Evolutionary conservation across 2,797 vertebrate genomes (phyloP).

Genomic region (Chromis chromis): DNA sequence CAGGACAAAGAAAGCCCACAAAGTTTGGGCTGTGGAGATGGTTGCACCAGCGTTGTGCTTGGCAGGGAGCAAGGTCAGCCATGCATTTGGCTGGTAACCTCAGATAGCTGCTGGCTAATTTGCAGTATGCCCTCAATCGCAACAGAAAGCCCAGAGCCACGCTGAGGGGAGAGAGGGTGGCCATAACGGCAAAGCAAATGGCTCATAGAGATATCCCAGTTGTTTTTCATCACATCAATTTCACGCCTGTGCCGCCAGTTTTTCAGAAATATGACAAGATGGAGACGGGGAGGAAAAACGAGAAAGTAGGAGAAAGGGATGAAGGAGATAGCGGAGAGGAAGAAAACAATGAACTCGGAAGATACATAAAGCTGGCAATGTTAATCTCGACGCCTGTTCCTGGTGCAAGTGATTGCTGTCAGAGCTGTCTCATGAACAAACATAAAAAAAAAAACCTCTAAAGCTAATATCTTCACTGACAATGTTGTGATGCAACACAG

Average conservation of each 20-base stretch:
- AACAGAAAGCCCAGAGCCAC: slow-evolving; percentile 66
- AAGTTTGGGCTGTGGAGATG: slow-evolving; percentile 44
- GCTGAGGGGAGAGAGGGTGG: slow-evolving; percentile 71
- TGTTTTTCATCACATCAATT: slow-evolving; percentile 85
- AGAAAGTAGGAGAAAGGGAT: slow-evolving; percentile 11
- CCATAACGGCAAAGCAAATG: slow-evolving; percentile 79
- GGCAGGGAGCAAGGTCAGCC: slow-evolving; percentile 69
- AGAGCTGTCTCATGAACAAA: slow-evolving; percentile 56
- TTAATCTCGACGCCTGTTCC: slow-evolving; percentile 56
- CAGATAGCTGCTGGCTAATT: slow-evolving; percentile 82
- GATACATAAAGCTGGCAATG: slow-evolving; percentile 48
- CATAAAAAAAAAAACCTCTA: slow-evolving; percentile 44
- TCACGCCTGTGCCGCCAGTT: slow-evolving; percentile 69
- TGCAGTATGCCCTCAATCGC: slow-evolving; percentile 77
- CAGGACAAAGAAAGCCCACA: slow-evolving; percentile 24
- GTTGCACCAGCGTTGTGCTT: slow-evolving; percentile 52
- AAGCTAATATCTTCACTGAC: slow-evolving; percentile 58
- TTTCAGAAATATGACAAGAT: slow-evolving; percentile 67
- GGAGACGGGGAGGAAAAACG: slow-evolving; percentile 46
- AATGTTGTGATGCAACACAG: slow-evolving; percentile 59
- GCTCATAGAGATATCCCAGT: slow-evolving; percentile 82
- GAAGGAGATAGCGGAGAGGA: slow-evolving; percentile 39
- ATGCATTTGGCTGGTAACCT: slow-evolving; percentile 78
- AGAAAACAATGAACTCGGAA: slow-evolving; percentile 46
- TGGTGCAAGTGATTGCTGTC: slow-evolving; percentile 54